Conservation (phyloP, 2,797 vertebrate species). For the Siniperca obscura region DNA sequence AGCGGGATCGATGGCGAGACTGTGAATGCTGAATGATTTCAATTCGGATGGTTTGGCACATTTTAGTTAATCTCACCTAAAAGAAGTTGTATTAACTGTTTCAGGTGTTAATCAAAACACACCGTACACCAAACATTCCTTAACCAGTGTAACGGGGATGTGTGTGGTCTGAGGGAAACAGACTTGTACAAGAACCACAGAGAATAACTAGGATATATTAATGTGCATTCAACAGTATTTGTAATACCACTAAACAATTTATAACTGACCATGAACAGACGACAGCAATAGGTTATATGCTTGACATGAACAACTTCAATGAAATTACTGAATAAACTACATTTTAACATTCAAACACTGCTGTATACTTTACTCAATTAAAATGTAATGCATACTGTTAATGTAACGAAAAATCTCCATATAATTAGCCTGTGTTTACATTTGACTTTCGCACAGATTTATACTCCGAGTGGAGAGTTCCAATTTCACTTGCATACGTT, state of each 20-base stretch:
- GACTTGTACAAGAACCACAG: not conserved
- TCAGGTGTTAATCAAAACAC: slow-evolving; percentile 20
- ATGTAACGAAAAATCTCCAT: not conserved
- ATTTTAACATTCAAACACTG: not conserved
- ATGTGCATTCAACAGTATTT: not conserved
- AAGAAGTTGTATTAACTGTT: not conserved
- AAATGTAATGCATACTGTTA: not conserved
- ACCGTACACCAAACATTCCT: not conserved
- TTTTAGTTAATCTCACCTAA: slow-evolving; percentile 3
- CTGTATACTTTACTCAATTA: not conserved
- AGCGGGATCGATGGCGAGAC: slow-evolving; percentile 67
- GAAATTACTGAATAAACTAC: not conserved
- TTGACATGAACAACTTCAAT: not conserved
- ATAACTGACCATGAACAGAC: not conserved
- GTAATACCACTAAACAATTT: not conserved
- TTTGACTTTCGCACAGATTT: not conserved
- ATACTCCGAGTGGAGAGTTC: not conserved
- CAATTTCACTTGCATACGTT: not conserved
- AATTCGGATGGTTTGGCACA: slow-evolving; percentile 48
- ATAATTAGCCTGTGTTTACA: not conserved
- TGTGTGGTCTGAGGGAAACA: not conserved
- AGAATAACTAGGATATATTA: not conserved
- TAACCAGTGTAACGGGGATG: not conserved
- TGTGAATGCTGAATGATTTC: slow-evolving; percentile 57
- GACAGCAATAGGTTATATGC: not conserved